Evolutionary conservation across 2,113 vertebrate species (phyloP).

Genomic region (Recurvirostra avosetta): DNA sequence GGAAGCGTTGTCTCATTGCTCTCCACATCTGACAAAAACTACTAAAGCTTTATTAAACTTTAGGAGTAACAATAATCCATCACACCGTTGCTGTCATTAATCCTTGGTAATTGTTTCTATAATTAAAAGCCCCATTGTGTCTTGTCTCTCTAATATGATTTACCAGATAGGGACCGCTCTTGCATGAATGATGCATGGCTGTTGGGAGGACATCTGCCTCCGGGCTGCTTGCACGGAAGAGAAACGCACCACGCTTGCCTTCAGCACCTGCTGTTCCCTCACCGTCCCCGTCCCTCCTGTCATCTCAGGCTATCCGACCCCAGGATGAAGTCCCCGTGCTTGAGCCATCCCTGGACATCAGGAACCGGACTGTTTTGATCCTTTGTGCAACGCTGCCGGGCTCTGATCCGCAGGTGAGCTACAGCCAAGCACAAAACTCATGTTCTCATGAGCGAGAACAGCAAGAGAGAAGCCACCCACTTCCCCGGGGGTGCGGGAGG

Average conservation of each 20-base stretch:
- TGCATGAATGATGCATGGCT: neutral
- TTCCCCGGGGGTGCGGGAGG: neutral
- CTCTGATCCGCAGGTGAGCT: neutral
- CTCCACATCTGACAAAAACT: neutral
- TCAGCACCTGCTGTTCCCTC: neutral
- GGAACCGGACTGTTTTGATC: neutral
- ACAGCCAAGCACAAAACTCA: neutral
- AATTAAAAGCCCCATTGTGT: conserved; percentile 61
- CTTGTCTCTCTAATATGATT: conserved; percentile 30
- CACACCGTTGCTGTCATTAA: neutral
- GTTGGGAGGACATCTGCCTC: neutral
- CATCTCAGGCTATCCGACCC: neutral
- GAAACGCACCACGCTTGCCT: neutral
- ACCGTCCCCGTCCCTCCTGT: accelerated
- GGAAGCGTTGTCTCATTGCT: neutral
- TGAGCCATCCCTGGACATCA: accelerated
- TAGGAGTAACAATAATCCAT: neutral
- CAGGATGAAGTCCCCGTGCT: accelerated
- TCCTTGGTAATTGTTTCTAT: conserved; percentile 47
- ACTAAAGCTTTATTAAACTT: neutral
- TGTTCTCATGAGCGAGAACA: neutral
- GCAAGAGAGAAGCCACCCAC: neutral
- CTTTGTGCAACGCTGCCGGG: neutral
- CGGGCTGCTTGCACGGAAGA: neutral
- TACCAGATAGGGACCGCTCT: neutral